Base-by-base conservation (phyloP, 2,113 vertebrate genomes). In the Silurus glanis region DNA sequence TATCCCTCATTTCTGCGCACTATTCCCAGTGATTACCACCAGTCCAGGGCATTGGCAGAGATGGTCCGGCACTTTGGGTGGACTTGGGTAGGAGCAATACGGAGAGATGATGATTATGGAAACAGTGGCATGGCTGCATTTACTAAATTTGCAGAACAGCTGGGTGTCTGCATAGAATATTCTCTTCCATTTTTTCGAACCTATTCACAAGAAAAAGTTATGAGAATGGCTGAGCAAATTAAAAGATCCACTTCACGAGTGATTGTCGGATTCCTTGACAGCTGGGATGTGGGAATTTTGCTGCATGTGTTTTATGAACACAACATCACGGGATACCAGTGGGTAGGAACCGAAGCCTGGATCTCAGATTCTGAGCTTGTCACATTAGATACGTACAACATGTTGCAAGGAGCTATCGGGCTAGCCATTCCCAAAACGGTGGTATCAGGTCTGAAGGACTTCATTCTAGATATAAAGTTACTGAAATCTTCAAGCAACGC, bases 311-410 rank as follows among this genome's bases (percentile, higher is more conserved):
- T 95, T 83, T 91, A 90, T 17, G 49, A 28, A 9, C 86, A 94
- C 37, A 95, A 95, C 83, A 49, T 95, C 58, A 93, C 88, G 13
- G 94, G 94, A 0, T 93, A 91, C 16, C 94, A 95, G 91, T 95
- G 94, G 95, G 91, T 95, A 0, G 95, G 94, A 8, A 93, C 25
- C 6, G 94, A 95, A 23, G 56, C 53, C 0, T 95, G 95, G 95
- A 94, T 95, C 45, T 90, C 89, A 74, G 93, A 95, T 80, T 91
- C 91, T 2, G 90, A 92, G 69, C 92, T 86, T 6, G 92, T 92
- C 66, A 55, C 86, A 19, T 45, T 85, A 28, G 91, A 94, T 28
- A 83, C 56, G 0, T 86, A 92, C 72, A 92, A 90, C 21, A 87
- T 94, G 75, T 82, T 95, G 75, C 83, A 92, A 72, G 95, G 95